Conservation (phyloP, 2,888 invertebrate species). For the Pollenia labialis region DNA sequence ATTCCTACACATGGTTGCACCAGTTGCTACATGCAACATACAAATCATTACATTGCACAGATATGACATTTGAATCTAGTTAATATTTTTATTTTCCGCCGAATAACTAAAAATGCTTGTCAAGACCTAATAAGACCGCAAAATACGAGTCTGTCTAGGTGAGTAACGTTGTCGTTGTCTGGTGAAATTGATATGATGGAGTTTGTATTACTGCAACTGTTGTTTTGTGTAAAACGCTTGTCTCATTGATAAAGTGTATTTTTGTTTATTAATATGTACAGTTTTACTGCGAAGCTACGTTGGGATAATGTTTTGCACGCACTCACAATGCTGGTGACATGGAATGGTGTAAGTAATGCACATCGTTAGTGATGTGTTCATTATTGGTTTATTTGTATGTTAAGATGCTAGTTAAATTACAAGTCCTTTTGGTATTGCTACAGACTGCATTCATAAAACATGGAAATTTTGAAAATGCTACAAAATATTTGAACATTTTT, state of each 20-base stretch:
- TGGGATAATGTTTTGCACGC: background rate
- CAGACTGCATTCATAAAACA: no score
- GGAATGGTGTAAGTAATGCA: constrained; percentile 1
- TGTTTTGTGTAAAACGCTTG: constrained; percentile 58
- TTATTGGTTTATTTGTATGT: background rate
- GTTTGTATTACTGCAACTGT: constrained; percentile 60
- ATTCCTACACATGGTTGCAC: constrained; percentile 22
- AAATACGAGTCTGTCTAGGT: constrained; percentile 29
- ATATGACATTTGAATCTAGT: constrained; percentile 58
- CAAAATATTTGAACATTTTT: no score
- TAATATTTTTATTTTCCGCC: constrained; percentile 8
- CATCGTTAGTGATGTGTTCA: constrained; percentile 33
- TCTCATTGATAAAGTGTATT: constrained; percentile 60
- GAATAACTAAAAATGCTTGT: constrained; percentile 6
- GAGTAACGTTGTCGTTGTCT: constrained; percentile 23
- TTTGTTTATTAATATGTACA: constrained; percentile 29
- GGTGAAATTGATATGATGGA: constrained; percentile 63
- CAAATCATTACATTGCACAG: constrained; percentile 34
- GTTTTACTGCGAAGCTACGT: background rate
- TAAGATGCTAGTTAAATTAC: constrained; percentile 28
- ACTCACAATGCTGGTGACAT: constrained; percentile 16
- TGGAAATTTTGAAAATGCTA: no score
- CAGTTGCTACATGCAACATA: constrained; percentile 44
- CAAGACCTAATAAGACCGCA: constrained; percentile 37
- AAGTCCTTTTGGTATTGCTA: background rate